Evolutionary conservation across 1,140 invertebrate species (phyloP).

Genomic region (Drosophila lacteicornis): DNA sequence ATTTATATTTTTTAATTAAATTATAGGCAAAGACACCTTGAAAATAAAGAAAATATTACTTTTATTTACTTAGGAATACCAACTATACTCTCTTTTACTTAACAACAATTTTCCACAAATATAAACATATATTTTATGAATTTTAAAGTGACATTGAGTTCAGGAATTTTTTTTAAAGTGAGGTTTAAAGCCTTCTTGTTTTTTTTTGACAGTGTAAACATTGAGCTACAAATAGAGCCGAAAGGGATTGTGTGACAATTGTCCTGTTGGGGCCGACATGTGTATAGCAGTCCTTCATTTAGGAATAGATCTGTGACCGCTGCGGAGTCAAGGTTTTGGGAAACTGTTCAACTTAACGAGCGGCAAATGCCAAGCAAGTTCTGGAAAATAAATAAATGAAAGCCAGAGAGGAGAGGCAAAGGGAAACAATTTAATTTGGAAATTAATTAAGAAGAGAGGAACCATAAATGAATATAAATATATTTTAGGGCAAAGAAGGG

Average conservation of each 20-base stretch:
- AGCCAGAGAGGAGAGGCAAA: background rate
- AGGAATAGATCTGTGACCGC: conserved; percentile 16
- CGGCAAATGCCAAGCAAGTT: background rate
- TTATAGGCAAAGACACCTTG: too few relatives aligned
- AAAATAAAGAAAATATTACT: too few relatives aligned
- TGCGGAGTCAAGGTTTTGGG: background rate
- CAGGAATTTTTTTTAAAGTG: too few relatives aligned
- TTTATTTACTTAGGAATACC: too few relatives aligned
- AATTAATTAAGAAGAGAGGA: background rate
- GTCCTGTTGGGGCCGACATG: conserved; percentile 56
- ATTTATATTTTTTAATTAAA: too few relatives aligned
- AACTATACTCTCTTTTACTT: too few relatives aligned
- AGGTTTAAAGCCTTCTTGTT: too few relatives aligned
- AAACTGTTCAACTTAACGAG: conserved; percentile 15
- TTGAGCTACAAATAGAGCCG: conserved; percentile 7
- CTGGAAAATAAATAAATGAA: conserved; percentile 1
- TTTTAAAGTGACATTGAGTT: too few relatives aligned
- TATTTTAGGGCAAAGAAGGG: too few relatives aligned
- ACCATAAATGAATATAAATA: too few relatives aligned
- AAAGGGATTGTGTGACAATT: conserved; percentile 54
- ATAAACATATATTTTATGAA: too few relatives aligned
- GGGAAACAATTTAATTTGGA: background rate
- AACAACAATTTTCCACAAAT: too few relatives aligned
- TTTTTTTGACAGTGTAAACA: background rate
- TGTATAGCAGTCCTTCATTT: conserved; percentile 45